phyloP scores from a whole-genome alignment of 2,113 vertebrate species.

The Labeo catla region DNA sequence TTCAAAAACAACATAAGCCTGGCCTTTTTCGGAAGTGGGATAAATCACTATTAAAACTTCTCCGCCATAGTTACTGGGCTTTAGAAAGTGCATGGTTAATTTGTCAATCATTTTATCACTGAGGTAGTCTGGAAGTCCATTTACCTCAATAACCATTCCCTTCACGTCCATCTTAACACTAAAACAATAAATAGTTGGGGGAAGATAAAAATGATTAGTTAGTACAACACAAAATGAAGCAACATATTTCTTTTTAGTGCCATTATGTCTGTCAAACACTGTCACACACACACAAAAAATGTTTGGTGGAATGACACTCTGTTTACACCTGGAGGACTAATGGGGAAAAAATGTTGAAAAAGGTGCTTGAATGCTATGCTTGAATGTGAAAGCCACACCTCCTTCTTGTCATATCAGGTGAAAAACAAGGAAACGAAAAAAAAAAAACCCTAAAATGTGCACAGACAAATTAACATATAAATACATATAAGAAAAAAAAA shows the following conservation, averaged over 20 bases:
- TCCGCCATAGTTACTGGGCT: slow-evolving; percentile 57
- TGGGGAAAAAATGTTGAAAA: not conserved
- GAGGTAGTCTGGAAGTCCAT: slow-evolving; percentile 52
- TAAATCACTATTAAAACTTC: slow-evolving; percentile 61
- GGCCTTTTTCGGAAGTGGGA: slow-evolving; percentile 46
- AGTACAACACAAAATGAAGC: not conserved
- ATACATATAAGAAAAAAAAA: not conserved
- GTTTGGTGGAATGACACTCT: not conserved
- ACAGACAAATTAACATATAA: not conserved
- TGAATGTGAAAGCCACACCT: not conserved
- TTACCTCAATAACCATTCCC: slow-evolving; percentile 53
- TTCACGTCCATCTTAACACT: slow-evolving; percentile 26
- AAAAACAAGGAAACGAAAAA: not conserved
- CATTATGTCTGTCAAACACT: not conserved
- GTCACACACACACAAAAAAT: not conserved
- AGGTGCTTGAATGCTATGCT: not conserved
- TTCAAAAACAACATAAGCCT: slow-evolving; percentile 65
- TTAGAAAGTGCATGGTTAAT: slow-evolving; percentile 65
- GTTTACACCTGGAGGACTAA: not conserved
- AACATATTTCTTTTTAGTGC: not conserved
- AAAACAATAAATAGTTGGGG: not conserved
- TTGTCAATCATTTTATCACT: slow-evolving; percentile 54
- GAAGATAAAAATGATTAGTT: not conserved
- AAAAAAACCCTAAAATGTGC: not conserved
- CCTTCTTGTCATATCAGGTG: not conserved